Conservation (phyloP, 2,888 invertebrate genomes). For the Portevinia maculata region DNA sequence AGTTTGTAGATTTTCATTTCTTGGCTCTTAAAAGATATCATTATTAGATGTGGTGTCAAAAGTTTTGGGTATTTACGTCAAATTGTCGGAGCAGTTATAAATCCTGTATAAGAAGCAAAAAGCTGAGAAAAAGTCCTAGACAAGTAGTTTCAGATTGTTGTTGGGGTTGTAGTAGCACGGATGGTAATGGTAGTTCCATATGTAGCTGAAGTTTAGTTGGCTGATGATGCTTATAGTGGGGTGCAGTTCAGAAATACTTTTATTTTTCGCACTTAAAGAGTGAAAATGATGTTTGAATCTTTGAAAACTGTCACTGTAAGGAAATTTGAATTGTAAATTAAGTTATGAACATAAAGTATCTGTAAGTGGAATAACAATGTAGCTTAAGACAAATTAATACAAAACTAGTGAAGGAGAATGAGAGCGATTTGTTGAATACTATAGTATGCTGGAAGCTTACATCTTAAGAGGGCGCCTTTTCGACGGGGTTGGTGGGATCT, state of each 20-base stretch:
- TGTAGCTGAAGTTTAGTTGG: background rate
- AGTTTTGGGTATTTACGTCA: slow-evolving; percentile 69
- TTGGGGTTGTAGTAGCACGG: background rate
- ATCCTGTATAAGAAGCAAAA: slow-evolving; percentile 44
- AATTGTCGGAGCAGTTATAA: slow-evolving; percentile 67
- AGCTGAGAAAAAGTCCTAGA: slow-evolving; percentile 12
- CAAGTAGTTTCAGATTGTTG: slow-evolving; percentile 13
- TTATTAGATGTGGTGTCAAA: slow-evolving; percentile 69
- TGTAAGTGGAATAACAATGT: background rate
- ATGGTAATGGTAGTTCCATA: background rate
- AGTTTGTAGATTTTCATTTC: slow-evolving; percentile 8
- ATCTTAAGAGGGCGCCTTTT: too few species aligned
- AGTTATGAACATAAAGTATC: background rate
- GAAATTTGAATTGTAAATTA: slow-evolving; percentile 21
- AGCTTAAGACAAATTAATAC: background rate
- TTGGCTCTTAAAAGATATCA: slow-evolving; percentile 37
- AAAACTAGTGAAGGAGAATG: background rate
- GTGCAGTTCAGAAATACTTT: slow-evolving; percentile 7
- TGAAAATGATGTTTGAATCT: background rate
- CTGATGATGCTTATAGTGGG: background rate
- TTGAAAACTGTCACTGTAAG: background rate
- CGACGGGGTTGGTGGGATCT: too few species aligned
- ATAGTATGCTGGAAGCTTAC: too few species aligned
- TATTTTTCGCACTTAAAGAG: slow-evolving; percentile 30
- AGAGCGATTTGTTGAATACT: too few species aligned